Conservation (phyloP, 2,113 vertebrate genomes). For the Oreochromis aureus region DNA sequence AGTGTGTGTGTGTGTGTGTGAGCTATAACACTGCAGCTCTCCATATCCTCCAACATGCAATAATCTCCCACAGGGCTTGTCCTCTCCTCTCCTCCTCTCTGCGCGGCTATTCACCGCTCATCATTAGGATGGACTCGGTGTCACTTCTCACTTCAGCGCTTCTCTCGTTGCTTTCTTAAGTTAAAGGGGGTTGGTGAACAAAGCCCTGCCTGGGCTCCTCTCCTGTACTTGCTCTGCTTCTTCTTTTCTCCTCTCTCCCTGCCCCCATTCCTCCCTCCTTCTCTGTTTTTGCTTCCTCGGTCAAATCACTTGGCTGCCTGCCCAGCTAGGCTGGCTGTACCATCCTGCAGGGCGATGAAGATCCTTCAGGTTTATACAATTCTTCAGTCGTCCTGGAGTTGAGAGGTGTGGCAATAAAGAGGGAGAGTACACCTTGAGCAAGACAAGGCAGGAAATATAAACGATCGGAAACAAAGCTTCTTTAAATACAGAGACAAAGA, state of each 20-base stretch:
- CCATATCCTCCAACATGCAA: conserved; percentile 2
- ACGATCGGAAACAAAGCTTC: neutral
- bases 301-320: conserved; percentile 16
- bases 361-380: neutral
- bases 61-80: conserved; percentile 30
- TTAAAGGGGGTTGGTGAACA: conserved; percentile 1
- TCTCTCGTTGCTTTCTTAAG: conserved; percentile 10
- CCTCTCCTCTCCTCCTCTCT: conserved; percentile 6
- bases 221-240: neutral
- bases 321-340: neutral
- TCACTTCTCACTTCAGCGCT: conserved; percentile 39
- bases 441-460: rapidly evolving
- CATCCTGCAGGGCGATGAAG: conserved; percentile 15
- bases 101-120: conserved; percentile 2
- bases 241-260: neutral
- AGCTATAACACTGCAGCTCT: neutral
- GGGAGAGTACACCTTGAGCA: neutral
- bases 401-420: neutral
- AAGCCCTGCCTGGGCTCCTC: conserved; percentile 22
- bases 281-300: neutral
- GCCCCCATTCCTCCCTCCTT: neutral
- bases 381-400: neutral
- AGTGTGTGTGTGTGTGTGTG: neutral
- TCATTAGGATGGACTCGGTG: conserved; percentile 50
- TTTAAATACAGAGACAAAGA: neutral